phyloP scores from a whole-genome alignment of 2,797 vertebrate species.

The Cyclopterus lumpus region DNA sequence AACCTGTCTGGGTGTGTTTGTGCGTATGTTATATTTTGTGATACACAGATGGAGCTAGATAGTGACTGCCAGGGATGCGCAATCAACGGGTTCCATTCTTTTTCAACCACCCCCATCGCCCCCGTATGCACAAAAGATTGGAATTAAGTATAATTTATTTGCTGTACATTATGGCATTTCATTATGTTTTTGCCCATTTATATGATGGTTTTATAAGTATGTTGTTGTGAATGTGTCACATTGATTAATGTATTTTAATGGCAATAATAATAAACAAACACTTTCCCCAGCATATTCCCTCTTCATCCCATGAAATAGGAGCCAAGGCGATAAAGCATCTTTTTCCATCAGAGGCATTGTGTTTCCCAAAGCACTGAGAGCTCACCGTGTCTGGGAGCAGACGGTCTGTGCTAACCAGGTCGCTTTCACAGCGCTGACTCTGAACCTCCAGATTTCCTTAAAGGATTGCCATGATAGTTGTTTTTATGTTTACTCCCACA shows the following conservation, averaged over 20 bases:
- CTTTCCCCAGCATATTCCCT: not conserved
- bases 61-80: too few species aligned
- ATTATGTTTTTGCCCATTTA: not conserved
- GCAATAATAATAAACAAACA: not conserved
- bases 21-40: too few species aligned
- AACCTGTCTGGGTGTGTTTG: not conserved
- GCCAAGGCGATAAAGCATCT: not conserved
- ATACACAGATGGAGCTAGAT: too few species aligned
- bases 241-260: not conserved
- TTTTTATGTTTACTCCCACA: not conserved
- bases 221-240: not conserved
- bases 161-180: not conserved
- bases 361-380: not conserved
- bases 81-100: too few species aligned
- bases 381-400: constrained; percentile 2
- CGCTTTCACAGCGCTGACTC: not conserved
- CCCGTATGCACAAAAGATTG: not conserved
- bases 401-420: not conserved
- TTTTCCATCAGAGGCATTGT: not conserved
- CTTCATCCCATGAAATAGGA: not conserved
- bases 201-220: not conserved
- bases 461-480: not conserved
- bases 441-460: not conserved
- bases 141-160: not conserved
- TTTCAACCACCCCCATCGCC: too few species aligned